These are phyloP conservation scores for Drosophila kanapiae DNA, from an alignment of 1,140 invertebrate genomes.

Conservation along the genomic window DNA sequence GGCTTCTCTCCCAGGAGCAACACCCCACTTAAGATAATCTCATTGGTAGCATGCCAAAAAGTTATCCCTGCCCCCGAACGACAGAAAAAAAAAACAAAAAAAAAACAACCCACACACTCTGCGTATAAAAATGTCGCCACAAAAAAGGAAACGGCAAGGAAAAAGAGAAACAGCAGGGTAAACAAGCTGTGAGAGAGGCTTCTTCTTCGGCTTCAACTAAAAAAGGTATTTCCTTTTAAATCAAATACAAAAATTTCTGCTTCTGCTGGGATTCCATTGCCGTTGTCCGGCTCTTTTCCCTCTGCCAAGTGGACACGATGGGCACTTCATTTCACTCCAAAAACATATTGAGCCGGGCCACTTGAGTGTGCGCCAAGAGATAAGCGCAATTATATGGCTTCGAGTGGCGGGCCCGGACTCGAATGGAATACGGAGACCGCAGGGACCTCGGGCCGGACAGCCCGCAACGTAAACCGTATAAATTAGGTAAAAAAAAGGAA, in stretches of 20 bases:
- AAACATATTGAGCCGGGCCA: slow-evolving; percentile 78
- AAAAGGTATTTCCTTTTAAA: slow-evolving; percentile 79
- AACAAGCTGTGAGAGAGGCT: slow-evolving; percentile 35
- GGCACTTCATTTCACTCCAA: slow-evolving; percentile 77
- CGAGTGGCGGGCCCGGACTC: slow-evolving; percentile 52
- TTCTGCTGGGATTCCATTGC: slow-evolving; percentile 51
- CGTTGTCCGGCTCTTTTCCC: slow-evolving; percentile 16
- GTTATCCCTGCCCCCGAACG: slow-evolving; percentile 40
- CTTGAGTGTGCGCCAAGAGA: slow-evolving; percentile 81
- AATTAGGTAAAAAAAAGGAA: slow-evolving; percentile 67
- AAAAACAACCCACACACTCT: slow-evolving; percentile 35
- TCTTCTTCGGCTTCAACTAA: slow-evolving; percentile 35
- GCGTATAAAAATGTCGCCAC: slow-evolving; percentile 74
- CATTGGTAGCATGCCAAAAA: slow-evolving; percentile 77
- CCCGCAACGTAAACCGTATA: slow-evolving; percentile 53
- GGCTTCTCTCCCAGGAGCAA: slow-evolving; percentile 34
- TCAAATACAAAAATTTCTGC: slow-evolving; percentile 72
- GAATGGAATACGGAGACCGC: slow-evolving; percentile 28
- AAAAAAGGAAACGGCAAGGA: slow-evolving; percentile 35
- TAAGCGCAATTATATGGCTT: slow-evolving; percentile 81
- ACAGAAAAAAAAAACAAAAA: slow-evolving; percentile 11
- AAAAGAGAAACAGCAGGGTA: slow-evolving; percentile 40
- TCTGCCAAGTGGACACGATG: slow-evolving; percentile 58
- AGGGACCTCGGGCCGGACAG: slow-evolving; percentile 12
- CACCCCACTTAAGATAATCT: slow-evolving; percentile 81